Evolutionary conservation across 2,797 vertebrate genomes (phyloP).

Genomic region (Lepus townsendii): DNA sequence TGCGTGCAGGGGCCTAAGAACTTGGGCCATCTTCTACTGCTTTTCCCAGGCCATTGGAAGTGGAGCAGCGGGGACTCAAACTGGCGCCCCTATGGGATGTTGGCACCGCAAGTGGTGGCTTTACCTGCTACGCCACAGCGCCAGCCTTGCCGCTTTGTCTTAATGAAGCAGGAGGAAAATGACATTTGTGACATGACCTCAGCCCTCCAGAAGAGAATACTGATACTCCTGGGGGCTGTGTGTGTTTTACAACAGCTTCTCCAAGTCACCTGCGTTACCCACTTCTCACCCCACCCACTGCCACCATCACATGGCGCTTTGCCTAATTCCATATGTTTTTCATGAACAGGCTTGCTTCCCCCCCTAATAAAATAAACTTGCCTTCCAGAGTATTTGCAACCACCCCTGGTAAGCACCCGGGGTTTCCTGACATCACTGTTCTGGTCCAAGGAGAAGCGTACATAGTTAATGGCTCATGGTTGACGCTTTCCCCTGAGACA

Average conservation of each 20-base stretch:
- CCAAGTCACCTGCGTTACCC: not conserved
- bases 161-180: slow-evolving; percentile 46
- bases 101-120: too few relatives aligned
- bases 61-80: too few relatives aligned
- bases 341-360: not conserved
- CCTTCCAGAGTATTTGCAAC: not conserved
- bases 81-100: too few relatives aligned
- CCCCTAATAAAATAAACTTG: not conserved
- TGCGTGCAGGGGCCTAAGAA: too few relatives aligned
- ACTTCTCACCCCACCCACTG: too few relatives aligned
- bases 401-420: not conserved
- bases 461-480: not conserved
- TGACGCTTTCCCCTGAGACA: slow-evolving; percentile 73
- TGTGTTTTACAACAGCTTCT: not conserved
- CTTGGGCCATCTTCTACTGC: too few relatives aligned
- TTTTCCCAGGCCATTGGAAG: too few relatives aligned
- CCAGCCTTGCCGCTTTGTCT: not conserved
- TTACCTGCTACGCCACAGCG: too few relatives aligned
- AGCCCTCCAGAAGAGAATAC: not conserved
- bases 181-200: slow-evolving; percentile 24
- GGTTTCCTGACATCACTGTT: not conserved
- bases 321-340: not conserved
- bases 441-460: not conserved
- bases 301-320: not conserved
- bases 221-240: not conserved